Conservation (phyloP, 2,113 vertebrate species). For the Colaptes auratus region DNA sequence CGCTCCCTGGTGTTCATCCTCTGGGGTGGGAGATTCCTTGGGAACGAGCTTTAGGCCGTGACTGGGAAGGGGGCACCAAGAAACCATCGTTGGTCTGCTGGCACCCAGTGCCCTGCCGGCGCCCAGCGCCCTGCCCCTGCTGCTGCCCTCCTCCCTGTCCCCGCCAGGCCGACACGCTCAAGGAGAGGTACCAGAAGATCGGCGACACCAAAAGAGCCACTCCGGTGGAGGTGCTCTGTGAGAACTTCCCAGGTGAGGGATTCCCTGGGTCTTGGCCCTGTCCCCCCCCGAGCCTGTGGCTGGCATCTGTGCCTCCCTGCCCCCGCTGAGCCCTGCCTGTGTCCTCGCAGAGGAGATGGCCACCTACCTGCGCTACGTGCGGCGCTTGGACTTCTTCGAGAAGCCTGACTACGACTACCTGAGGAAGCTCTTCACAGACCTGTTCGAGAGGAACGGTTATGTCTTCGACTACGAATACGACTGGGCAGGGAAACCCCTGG, state of each 20-base stretch:
- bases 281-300: background rate
- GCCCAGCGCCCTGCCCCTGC: background rate
- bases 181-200: slow-evolving; percentile 98
- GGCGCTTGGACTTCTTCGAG: slow-evolving; percentile 96
- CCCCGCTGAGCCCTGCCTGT: background rate
- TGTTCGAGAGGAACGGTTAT: slow-evolving; percentile 92
- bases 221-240: slow-evolving; percentile 93
- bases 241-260: slow-evolving; percentile 92
- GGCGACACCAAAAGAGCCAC: slow-evolving; percentile 96
- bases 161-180: slow-evolving; percentile 91
- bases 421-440: slow-evolving; percentile 93
- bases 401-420: slow-evolving; percentile 97
- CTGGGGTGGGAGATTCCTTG: background rate
- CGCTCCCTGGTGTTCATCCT: background rate
- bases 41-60: background rate
- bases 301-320: background rate
- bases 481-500: slow-evolving; percentile 96
- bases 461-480: slow-evolving; percentile 98
- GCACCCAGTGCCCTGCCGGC: background rate
- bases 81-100: rapidly evolving
- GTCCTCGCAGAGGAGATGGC: slow-evolving; percentile 91
- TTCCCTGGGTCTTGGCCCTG: background rate
- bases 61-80: background rate
- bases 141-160: background rate
- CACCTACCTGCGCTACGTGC: slow-evolving; percentile 94